Base-by-base conservation (phyloP, 2,888 invertebrate species). In the Drosophila algonquin region DNA sequence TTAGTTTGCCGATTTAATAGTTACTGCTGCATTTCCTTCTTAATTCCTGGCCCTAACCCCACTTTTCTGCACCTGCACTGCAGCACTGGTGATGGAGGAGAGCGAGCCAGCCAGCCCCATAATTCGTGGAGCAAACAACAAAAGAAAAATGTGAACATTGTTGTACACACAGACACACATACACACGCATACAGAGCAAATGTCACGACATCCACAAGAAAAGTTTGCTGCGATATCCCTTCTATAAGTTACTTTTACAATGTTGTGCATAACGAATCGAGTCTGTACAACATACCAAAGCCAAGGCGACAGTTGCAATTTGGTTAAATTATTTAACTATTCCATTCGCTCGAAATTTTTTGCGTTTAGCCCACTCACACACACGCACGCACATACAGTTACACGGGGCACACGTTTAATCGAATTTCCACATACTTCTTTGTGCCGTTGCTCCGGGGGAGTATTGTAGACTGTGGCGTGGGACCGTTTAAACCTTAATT, bases 51-150 rank as follows among this genome's bases (percentile, higher is more conserved):
- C 67, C 87, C 87, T 84, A 84, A 84, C 84, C 84, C 84, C 87
- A 84, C 84, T 84, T 84, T 84, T 84, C 76, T 77, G 76, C 89
- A 89, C 90, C 89, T 90, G 84, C 87, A 89, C 63, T 80, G 63
- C 75, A 77, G 63, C 67, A 73, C 35, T 35, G 50, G n/a, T 24
- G 50, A 71, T 57, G 69, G 52, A 46, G 63, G 63, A 65, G 67
- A 71, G 62, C 69, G 70, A 75, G 68, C 71, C 68, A 70, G 76
- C 69, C 79, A 81, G 80, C 83, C 79, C 87, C 80, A 89, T 75
- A 80, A 81, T 87, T 77, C 74, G 76, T 77, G 83, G 86, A 86
- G 76, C 81, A 78, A 81, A 77, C 88, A 72, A 85, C 73, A 75
- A 76, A 89, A 78, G 79, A 86, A 81, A 82, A 82, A 82, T 82